phyloP scores from a whole-genome alignment of 2,888 invertebrate species.

The Epinotia demarniana region DNA sequence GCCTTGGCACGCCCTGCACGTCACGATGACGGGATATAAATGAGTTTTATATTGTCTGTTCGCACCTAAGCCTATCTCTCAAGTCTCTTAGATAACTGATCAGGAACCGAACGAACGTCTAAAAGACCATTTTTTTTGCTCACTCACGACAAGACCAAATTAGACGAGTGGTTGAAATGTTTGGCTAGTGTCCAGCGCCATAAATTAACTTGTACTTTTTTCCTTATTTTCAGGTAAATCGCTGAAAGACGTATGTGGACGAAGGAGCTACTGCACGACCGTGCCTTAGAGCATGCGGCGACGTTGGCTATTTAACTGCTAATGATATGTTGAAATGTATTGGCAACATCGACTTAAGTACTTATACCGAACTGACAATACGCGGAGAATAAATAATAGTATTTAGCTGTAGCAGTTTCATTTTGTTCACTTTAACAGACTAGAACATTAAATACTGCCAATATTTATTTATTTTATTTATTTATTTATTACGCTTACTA shows the following conservation, averaged over 20 bases:
- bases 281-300: conserved; percentile 51
- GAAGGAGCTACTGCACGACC: conserved; percentile 63
- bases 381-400: conserved; percentile 36
- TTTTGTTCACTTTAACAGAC: conserved; percentile 17
- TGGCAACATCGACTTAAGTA: conserved; percentile 9
- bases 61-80: conserved; percentile 78
- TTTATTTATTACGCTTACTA: too few species aligned
- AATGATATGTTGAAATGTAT: conserved; percentile 30
- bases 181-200: conserved; percentile 77
- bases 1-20: conserved; percentile 78
- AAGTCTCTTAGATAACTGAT: conserved; percentile 70
- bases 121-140: conserved; percentile 75
- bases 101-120: conserved; percentile 66
- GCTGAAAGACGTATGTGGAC: conserved; percentile 70
- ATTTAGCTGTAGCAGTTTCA: conserved; percentile 39
- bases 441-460: background rate
- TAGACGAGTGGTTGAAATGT: conserved; percentile 81
- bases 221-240: conserved; percentile 83
- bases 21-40: conserved; percentile 81
- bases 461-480: too few species aligned
- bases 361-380: conserved; percentile 1
- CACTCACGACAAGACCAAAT: conserved; percentile 76
- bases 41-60: conserved; percentile 82
- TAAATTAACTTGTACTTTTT: conserved; percentile 80
- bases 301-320: conserved; percentile 17